Evolutionary conservation across 2,113 vertebrate genomes (phyloP).

Genomic region (Brachionichthys hirsutus): DNA sequence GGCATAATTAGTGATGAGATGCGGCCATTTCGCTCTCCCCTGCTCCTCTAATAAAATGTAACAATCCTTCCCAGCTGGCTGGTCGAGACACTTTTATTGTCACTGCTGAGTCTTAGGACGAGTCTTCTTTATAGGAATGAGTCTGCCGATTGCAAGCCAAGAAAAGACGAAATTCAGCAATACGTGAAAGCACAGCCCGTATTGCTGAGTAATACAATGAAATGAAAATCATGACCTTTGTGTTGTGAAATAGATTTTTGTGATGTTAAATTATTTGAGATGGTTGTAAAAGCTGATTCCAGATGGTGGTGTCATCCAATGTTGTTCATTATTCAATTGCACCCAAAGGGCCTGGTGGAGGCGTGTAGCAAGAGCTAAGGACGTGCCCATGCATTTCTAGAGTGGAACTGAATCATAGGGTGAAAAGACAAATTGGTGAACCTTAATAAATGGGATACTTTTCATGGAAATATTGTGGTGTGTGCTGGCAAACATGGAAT

Average conservation of each 20-base stretch:
- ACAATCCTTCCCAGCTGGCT: slow-evolving; percentile 9
- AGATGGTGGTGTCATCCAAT: too few relatives aligned
- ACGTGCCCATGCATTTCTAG: too few relatives aligned
- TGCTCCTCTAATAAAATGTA: slow-evolving; percentile 41
- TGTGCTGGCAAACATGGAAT: too few relatives aligned
- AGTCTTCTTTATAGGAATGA: slow-evolving; percentile 30
- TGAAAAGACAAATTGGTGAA: too few relatives aligned
- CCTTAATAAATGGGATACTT: too few relatives aligned
- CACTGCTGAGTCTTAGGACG: slow-evolving; percentile 50
- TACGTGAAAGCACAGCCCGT: neutral
- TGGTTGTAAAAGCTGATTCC: neutral
- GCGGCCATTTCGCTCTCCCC: slow-evolving; percentile 35
- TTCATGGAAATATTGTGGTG: too few relatives aligned
- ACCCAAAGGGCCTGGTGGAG: too few relatives aligned
- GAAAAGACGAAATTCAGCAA: slow-evolving; percentile 18
- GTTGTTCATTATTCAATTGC: too few relatives aligned
- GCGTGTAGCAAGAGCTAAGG: too few relatives aligned
- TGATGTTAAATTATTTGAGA: neutral
- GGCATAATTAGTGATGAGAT: slow-evolving; percentile 63
- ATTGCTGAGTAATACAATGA: neutral
- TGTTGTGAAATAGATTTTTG: neutral
- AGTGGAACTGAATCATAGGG: too few relatives aligned
- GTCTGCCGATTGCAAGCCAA: slow-evolving; percentile 28
- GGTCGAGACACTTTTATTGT: slow-evolving; percentile 43
- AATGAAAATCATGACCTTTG: slow-evolving; percentile 4